Evolutionary conservation across 2,113 vertebrate species (phyloP).

Genomic region (Cryptomyrus ogoouensis): DNA sequence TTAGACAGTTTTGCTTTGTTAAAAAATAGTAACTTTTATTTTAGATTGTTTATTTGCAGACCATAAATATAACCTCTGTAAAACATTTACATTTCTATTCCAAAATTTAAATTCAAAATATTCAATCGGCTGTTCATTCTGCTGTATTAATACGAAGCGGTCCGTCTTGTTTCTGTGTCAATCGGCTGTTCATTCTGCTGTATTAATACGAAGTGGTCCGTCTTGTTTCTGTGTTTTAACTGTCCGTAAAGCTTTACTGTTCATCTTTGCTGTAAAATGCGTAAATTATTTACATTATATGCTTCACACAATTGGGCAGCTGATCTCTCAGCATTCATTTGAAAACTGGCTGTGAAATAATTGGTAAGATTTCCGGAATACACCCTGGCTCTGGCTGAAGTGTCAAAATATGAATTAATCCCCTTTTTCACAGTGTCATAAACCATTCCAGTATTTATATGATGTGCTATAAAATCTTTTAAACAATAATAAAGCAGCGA

Average conservation of each 20-base stretch:
- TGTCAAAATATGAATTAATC: background rate
- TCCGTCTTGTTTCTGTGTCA: background rate
- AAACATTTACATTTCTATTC: background rate
- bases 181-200: background rate
- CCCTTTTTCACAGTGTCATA: background rate
- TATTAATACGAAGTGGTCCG: background rate
- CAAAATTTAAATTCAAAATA: background rate
- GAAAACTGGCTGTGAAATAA: background rate
- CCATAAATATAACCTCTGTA: background rate
- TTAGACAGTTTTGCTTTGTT: background rate
- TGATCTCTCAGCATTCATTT: slow-evolving; percentile 2
- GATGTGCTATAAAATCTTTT: background rate
- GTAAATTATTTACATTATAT: background rate
- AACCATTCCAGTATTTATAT: background rate
- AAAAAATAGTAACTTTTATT: background rate
- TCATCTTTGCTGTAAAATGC: background rate
- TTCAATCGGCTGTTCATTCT: background rate
- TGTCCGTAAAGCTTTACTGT: background rate
- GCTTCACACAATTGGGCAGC: background rate
- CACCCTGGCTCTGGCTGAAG: background rate
- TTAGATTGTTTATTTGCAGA: background rate
- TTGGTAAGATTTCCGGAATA: background rate
- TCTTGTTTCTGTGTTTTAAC: background rate
- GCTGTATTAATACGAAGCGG: background rate
- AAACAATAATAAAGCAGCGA: background rate